Percentiles rank a stretch among this genome's conserved stretches.
Conservation (phyloP, 53 echinoderm and acorn worm species). For the Temnopleurus reevesii region DNA sequence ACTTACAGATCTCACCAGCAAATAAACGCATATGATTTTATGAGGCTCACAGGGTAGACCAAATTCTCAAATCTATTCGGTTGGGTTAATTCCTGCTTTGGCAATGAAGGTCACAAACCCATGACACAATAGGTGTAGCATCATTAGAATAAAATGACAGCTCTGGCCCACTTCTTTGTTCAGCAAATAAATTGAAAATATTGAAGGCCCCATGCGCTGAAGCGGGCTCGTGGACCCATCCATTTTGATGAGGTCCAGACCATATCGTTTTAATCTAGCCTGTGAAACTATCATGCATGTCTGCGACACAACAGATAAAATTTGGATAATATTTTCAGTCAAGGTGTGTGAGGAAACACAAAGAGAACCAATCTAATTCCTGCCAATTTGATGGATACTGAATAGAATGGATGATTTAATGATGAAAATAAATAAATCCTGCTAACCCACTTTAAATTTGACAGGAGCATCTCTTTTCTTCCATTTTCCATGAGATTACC, state of each 20-base stretch:
- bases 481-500: not conserved
- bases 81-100: slow-evolving; percentile 7
- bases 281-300: slow-evolving; percentile 8
- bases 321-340: slow-evolving; percentile 24
- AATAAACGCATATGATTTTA: slow-evolving; percentile 15
- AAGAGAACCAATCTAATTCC: not conserved
- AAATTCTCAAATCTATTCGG: not conserved
- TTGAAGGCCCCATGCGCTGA: no score
- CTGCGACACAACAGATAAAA: not conserved
- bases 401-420: not conserved
- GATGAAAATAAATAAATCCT: slow-evolving; percentile 21
- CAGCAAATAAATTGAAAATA: no score
- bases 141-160: no score
- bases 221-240: no score
- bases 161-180: no score
- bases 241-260: no score
- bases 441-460: not conserved
- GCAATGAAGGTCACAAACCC: not conserved
- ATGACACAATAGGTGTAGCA: no score
- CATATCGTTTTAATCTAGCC: no score
- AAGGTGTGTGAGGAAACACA: slow-evolving; percentile 17
- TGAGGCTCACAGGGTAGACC: not conserved
- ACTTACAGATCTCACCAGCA: not conserved
- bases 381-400: not conserved
- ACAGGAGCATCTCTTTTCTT: not conserved